phyloP scores from a whole-genome alignment of 2,797 vertebrate genomes.

The Pitangus sulphuratus region DNA sequence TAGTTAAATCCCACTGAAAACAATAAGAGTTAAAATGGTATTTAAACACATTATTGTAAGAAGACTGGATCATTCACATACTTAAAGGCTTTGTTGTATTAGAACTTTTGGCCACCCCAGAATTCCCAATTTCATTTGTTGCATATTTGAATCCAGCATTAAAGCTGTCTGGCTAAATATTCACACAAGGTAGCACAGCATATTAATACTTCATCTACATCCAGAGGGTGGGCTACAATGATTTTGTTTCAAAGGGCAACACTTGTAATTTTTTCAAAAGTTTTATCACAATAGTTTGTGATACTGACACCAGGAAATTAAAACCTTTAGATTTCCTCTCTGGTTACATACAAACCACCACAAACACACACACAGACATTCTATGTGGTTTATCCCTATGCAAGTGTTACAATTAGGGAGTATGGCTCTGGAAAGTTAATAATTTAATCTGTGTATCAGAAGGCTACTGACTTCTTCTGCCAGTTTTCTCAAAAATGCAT shows the following conservation, averaged over 20 bases:
- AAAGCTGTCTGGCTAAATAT: background rate
- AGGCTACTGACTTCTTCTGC: background rate
- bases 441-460: background rate
- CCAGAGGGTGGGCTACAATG: background rate
- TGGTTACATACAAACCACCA: background rate
- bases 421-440: slow-evolving; percentile 1
- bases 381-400: slow-evolving; percentile 6
- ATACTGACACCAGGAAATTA: slow-evolving; percentile 33
- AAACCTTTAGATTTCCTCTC: slow-evolving; percentile 2
- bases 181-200: background rate
- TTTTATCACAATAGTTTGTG: background rate
- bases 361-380: fast-evolving
- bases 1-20: background rate
- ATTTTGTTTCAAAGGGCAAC: background rate
- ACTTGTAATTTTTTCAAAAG: background rate
- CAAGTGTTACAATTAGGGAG: background rate
- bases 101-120: background rate
- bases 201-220: background rate
- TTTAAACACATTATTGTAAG: background rate
- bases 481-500: slow-evolving; percentile 8
- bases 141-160: background rate
- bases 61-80: background rate
- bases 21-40: background rate
- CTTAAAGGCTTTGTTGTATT: background rate
- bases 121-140: background rate